Evolutionary conservation across 2,113 vertebrate genomes (phyloP), one percentile per base, ranked within the genome.

Genomic region (Platycercus adscitus): DNA sequence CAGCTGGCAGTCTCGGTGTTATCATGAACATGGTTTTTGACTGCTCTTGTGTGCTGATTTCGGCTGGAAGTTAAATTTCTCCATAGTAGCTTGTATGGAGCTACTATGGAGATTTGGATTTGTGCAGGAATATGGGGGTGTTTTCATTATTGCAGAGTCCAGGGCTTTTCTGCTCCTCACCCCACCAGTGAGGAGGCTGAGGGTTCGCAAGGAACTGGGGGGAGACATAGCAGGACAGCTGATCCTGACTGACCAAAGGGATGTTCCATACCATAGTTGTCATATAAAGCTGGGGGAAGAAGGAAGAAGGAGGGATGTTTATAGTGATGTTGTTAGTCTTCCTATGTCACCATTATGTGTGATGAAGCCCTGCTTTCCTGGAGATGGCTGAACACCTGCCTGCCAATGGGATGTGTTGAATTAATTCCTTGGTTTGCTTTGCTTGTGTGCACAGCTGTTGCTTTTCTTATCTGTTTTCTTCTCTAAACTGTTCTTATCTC

Each of bases 1-100:
- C 0, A 7, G 9, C 20, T 35, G 46, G 8, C 6, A 4, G 33
- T 20, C 23, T 13, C 31, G 2, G 37, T 4, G 20, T 37, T 44
- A 21, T 46, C 7, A 0, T 3, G 24, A 49, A 76, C 72, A 46
- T 16, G 15, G 26, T 11, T 93, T 86, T 23, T n/a, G 10, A 7
- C 11, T 56, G 28, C 4, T 47, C 55, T 58, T n/a, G 33, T n/a
- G 55, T 58, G 33, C 55, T n/a, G 21, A 58, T 58, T 58, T 58
- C 4, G 1, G 21, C 55, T n/a, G 55, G 55, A 58, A 58, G 55
- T n/a, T n/a, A 15, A 56, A n/a, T 58, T 58, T n/a, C 33, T n/a
- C 20, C 55, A n/a, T 58, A n/a, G 33, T 58, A 58, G 20, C 55
- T 58, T 58, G 20, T n/a, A 14, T 58, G 55, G 55, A 58, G 55